Conservation (phyloP, 2,113 vertebrate species). For the Mobula hypostoma region DNA sequence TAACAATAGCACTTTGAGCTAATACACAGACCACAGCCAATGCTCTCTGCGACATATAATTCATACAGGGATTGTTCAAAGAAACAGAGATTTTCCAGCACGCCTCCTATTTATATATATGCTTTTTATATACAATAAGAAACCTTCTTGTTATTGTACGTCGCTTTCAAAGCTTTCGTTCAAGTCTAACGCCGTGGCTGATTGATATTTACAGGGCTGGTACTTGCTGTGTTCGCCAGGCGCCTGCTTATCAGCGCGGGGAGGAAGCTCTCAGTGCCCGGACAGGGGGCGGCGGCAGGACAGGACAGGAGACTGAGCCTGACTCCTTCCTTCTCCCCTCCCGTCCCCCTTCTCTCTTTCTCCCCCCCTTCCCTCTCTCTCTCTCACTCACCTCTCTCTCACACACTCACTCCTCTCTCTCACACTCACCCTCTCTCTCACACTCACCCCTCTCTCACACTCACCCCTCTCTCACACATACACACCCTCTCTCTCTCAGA, state of each 20-base stretch:
- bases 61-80: background rate
- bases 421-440: background rate
- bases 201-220: background rate
- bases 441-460: background rate
- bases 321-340: too few species aligned
- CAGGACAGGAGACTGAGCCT: too few species aligned
- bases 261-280: background rate
- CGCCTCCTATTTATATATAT: background rate
- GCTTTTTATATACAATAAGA: too few species aligned
- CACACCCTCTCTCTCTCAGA: too few species aligned
- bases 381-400: too few species aligned
- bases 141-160: background rate
- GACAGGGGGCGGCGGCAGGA: too few species aligned
- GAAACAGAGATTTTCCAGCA: background rate
- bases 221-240: background rate
- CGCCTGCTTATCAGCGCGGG: background rate
- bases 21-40: background rate
- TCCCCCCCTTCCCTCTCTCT: background rate
- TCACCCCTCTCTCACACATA: too few species aligned
- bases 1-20: background rate
- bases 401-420: too few species aligned
- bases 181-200: too few species aligned
- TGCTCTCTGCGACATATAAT: background rate
- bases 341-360: background rate
- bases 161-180: background rate